These are phyloP conservation scores for Apodemus sylvaticus DNA, from an alignment of 2,113 vertebrate species.

Conservation along the genomic window DNA sequence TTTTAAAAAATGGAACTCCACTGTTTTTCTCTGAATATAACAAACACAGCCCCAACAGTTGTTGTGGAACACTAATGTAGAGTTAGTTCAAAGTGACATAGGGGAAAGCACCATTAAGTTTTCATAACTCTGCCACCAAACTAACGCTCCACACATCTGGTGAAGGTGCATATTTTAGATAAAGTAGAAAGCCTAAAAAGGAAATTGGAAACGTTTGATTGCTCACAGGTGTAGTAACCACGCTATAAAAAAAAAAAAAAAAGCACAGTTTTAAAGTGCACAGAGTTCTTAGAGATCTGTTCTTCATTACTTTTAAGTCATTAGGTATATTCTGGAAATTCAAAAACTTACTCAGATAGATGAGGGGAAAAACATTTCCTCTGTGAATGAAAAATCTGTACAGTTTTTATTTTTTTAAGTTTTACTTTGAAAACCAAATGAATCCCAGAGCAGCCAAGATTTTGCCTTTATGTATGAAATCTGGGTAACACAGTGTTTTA, in stretches of 20 bases:
- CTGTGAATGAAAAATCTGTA: neutral
- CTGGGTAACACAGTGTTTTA: neutral
- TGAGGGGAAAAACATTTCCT: neutral
- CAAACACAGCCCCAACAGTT: neutral
- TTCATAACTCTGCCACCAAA: conserved; percentile 62
- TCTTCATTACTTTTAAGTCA: conserved; percentile 28
- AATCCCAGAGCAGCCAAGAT: neutral
- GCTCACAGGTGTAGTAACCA: conserved; percentile 63
- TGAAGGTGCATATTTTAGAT: conserved; percentile 43
- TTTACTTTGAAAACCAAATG: neutral
- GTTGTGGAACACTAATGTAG: conserved; percentile 18
- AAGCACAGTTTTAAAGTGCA: conserved; percentile 16
- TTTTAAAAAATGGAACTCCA: conserved; percentile 17
- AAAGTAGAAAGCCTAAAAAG: conserved; percentile 56
- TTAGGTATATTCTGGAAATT: conserved; percentile 49
- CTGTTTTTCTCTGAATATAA: neutral
- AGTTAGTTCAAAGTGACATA: conserved; percentile 50
- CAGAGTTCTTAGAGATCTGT: conserved; percentile 24
- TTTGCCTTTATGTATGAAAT: neutral
- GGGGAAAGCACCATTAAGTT: conserved; percentile 56
- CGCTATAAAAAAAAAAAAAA: conserved; percentile 2
- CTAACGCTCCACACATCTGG: conserved; percentile 64
- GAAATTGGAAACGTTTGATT: conserved; percentile 70
- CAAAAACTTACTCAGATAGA: neutral
- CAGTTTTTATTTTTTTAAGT: neutral